phyloP scores from a whole-genome alignment of 2,797 vertebrate genomes.

The Pelochelys cantorii region DNA sequence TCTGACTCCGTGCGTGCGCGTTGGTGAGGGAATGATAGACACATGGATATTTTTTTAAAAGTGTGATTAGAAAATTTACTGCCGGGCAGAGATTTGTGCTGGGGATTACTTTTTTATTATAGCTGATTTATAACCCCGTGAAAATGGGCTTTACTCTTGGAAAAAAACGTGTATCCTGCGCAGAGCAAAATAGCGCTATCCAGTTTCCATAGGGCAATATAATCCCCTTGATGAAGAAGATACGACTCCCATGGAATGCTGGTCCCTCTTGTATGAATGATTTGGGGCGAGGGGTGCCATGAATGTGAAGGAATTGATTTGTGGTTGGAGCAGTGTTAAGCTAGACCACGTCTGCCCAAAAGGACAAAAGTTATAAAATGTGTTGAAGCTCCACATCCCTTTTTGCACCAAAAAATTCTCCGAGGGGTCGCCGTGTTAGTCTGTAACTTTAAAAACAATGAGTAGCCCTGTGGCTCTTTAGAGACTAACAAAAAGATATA shows the following conservation, averaged over 20 bases:
- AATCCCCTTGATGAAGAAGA: background rate
- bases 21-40: background rate
- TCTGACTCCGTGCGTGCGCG: background rate
- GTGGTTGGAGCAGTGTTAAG: background rate
- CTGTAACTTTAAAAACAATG: no score
- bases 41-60: background rate
- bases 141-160: conserved; percentile 29
- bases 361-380: background rate
- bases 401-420: background rate
- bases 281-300: background rate
- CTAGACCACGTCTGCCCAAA: background rate
- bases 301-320: background rate
- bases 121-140: background rate
- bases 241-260: accelerated
- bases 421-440: no score
- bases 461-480: no score
- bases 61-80: background rate
- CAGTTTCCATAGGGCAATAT: background rate
- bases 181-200: background rate
- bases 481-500: no score
- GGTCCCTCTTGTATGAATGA: background rate
- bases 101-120: conserved; percentile 19
- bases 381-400: background rate
- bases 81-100: background rate
- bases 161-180: background rate